Evolutionary conservation across 37 sponge, comb jelly and placozoan species (phyloP), one percentile per base, ranked within the genome.

Genomic region (Halichondria panicea): DNA sequence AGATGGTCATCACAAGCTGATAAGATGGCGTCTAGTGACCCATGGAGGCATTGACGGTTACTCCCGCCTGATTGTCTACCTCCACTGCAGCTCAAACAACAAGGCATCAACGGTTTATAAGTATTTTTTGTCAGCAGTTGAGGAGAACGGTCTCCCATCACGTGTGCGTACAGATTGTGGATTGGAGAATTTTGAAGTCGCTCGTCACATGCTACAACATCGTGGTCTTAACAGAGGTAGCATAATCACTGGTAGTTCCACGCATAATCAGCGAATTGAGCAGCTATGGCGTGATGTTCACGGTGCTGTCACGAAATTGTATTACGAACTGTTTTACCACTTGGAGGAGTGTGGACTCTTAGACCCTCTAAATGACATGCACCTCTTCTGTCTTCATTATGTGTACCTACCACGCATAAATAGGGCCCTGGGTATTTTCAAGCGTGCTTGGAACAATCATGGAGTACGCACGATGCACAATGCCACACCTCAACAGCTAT

Each of bases 1-100:
- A 84, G 85, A 84, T 70, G 85, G 85, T 32, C 85, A 84, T 37
- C 85, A 84, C 56, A 76, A 84, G 40, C 46, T 88, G n/a, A 66
- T 88, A 18, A 69, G 89, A 35, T 88, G 89, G 89, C 18, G 84
- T 28, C 12, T 88, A 38, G 89, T 88, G 27, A 82, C 82, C 22
- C 89, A 88, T 63, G 62, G 74, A 25, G 83, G 53, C 4, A 45
- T 82, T 15, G 89, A 88, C 73, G 89, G 89, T 2, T 88, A 63
- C 56, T 71, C 57, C 32, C 59, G 89, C 30, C 40, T 88, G 31
- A 53, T 76, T 32, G 84, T 83, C 4, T 88, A 70, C 56, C 5
- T 88, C 4, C 25, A 55, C 15, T 78, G 84, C 54, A 58, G 70
- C 34, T 52, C 44, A n/a, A 82, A 88, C 67, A 88, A 88, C 31